A percentile compares a stretch with the other conserved stretches of the same genome.
These are phyloP conservation scores for Leptopilina drosophilae DNA, from an alignment of 2,888 invertebrate genomes.

Conservation along the genomic window DNA sequence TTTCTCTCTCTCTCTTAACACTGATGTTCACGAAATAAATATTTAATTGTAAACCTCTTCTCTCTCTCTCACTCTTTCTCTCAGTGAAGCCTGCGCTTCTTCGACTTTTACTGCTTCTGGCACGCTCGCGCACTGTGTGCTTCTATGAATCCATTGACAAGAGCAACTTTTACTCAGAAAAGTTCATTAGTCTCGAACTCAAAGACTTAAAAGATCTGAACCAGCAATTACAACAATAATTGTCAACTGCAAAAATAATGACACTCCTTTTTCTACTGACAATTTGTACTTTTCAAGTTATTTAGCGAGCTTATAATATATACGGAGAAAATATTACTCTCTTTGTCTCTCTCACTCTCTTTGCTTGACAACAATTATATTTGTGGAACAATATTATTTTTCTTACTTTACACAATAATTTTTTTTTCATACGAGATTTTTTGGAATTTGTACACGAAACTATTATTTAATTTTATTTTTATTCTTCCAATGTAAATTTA, in stretches of 20 bases:
- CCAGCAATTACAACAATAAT: slow-evolving; percentile 11
- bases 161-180: slow-evolving; percentile 13
- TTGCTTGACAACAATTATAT: no score
- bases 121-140: slow-evolving; percentile 10
- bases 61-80: no score
- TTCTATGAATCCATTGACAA: slow-evolving; percentile 22
- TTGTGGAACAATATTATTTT: no score
- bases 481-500: no score
- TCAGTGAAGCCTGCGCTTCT: slow-evolving; percentile 10
- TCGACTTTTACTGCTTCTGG: slow-evolving; percentile 2
- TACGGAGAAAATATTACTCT: no score
- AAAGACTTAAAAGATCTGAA: slow-evolving; percentile 6
- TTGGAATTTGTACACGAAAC: no score
- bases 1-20: no score
- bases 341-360: no score
- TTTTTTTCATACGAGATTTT: no score
- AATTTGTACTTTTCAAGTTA: background rate
- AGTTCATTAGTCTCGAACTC: slow-evolving; percentile 8
- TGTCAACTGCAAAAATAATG: slow-evolving; percentile 1
- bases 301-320: background rate
- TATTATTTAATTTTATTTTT: no score
- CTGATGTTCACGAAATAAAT: background rate
- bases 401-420: no score
- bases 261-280: background rate
- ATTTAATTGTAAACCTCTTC: slow-evolving; percentile 2